Evolutionary conservation across 2,888 invertebrate genomes (phyloP).

Genomic region (Microplitis deprimator): DNA sequence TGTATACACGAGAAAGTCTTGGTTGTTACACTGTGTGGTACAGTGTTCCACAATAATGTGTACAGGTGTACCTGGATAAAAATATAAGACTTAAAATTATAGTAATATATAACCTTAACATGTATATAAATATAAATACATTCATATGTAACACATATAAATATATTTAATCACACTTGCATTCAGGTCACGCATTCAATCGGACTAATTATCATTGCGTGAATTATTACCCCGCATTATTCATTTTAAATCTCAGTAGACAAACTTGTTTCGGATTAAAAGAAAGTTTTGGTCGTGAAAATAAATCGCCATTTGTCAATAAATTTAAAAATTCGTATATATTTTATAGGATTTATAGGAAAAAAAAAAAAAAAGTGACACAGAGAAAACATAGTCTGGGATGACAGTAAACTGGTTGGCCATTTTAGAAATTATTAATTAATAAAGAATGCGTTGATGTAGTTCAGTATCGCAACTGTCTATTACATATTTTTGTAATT

Average conservation of each 20-base stretch:
- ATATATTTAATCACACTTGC: neutral
- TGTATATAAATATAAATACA: neutral
- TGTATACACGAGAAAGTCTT: conserved; percentile 42
- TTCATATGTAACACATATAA: neutral
- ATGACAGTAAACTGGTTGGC: conserved; percentile 1
- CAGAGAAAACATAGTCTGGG: neutral
- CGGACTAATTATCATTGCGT: conserved; percentile 7
- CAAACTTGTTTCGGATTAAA: conserved; percentile 7
- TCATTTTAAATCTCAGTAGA: neutral
- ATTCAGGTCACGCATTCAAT: conserved; percentile 3
- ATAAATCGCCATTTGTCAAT: conserved; percentile 6
- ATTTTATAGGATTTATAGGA: conserved; percentile 12
- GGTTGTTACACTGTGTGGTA: conserved; percentile 39
- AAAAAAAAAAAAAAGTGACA: neutral
- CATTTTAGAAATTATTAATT: neutral
- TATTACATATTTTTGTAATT: neutral
- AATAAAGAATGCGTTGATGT: neutral
- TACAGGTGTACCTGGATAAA: conserved; percentile 31
- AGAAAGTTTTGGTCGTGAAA: conserved; percentile 13
- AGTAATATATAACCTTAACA: neutral
- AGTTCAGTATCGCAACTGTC: neutral
- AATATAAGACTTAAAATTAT: neutral
- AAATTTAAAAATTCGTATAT: neutral
- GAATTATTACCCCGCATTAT: neutral
- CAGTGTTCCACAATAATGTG: conserved; percentile 22